A percentile compares a stretch with the other conserved stretches of the same genome.
Conservation (phyloP, 2,888 invertebrate genomes). For the Scaptomyza flava region DNA sequence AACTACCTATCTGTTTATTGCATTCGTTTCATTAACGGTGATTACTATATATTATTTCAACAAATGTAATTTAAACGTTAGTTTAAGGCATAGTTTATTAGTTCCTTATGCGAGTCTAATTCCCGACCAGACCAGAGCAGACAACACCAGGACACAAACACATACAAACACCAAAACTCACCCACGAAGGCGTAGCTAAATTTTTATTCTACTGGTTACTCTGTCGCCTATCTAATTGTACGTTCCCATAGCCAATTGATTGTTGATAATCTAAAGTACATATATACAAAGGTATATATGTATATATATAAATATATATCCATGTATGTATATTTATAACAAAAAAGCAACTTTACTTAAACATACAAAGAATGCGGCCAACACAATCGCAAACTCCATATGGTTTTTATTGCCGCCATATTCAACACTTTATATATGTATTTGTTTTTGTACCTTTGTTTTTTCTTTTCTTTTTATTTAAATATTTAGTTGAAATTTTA, state of each 20-base stretch:
- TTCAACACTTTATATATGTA: conserved; percentile 4
- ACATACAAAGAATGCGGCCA: conserved; percentile 23
- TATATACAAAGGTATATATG: not conserved
- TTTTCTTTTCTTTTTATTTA: conserved; percentile 27
- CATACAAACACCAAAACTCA: conserved; percentile 26
- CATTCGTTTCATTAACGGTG: conserved; percentile 50
- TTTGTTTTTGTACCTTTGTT: conserved; percentile 3
- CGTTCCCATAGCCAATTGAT: conserved; percentile 74
- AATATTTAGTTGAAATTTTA: conserved; percentile 40
- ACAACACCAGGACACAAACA: conserved; percentile 26
- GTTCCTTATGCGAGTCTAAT: conserved; percentile 57
- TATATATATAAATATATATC: not conserved
- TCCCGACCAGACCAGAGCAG: conserved; percentile 26
- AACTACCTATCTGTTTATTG: conserved; percentile 40
- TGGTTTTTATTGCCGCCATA: conserved; percentile 35
- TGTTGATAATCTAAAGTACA: conserved; percentile 59
- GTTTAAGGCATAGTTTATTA: conserved; percentile 69
- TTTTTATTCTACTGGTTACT: conserved; percentile 43
- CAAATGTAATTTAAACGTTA: conserved; percentile 64
- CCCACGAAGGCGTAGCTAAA: conserved; percentile 48
- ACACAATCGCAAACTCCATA: conserved; percentile 31
- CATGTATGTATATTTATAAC: conserved; percentile 4
- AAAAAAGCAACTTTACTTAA: conserved; percentile 45
- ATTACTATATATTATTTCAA: conserved; percentile 44
- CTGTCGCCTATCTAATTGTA: conserved; percentile 58